Conservation (phyloP, 2,113 vertebrate genomes). For the Lepisosteus osseus region DNA sequence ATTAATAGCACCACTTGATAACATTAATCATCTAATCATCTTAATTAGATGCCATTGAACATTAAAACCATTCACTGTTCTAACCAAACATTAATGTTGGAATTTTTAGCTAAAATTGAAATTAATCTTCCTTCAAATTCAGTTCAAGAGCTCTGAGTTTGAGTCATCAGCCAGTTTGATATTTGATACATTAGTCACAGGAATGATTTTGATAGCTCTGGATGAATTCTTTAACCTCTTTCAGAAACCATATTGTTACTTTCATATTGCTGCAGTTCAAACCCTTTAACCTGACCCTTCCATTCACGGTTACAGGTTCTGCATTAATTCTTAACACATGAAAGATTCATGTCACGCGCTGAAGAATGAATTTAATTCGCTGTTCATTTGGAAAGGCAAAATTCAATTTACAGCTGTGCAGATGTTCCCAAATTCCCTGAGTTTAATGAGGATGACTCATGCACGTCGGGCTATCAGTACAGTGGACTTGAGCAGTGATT, state of each 20-base stretch:
- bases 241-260: background rate
- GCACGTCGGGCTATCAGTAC: constrained; percentile 52
- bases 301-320: constrained; percentile 19
- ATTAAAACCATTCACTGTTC: too few species aligned
- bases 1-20: too few species aligned
- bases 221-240: background rate
- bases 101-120: too few species aligned
- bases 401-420: constrained; percentile 57
- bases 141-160: background rate
- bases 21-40: too few species aligned
- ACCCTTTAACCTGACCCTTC: constrained; percentile 20
- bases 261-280: background rate
- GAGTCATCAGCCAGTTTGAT: background rate
- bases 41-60: too few species aligned
- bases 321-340: constrained; percentile 25
- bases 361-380: constrained; percentile 42
- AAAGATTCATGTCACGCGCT: constrained; percentile 37
- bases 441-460: constrained; percentile 80
- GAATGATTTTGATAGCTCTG: background rate
- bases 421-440: constrained; percentile 63
- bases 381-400: constrained; percentile 47
- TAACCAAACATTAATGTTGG: too few species aligned
- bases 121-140: background rate
- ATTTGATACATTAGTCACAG: background rate
- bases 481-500: constrained; percentile 54